Evolutionary conservation across 2,113 vertebrate species (phyloP).

Genomic region (Zingel zingel): DNA sequence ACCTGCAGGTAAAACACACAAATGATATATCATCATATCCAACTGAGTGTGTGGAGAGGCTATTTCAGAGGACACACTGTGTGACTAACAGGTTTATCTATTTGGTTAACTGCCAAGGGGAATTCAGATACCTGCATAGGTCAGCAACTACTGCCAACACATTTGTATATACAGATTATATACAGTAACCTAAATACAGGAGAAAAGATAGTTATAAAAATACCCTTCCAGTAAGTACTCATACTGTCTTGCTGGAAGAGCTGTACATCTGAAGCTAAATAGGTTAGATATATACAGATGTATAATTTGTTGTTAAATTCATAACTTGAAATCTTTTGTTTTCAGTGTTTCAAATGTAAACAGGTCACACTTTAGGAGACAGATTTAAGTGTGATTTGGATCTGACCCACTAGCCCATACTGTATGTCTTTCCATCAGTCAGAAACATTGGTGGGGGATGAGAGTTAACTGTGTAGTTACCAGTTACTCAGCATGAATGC

Average conservation of each 20-base stretch:
- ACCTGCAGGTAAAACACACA: neutral
- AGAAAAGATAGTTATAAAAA: neutral
- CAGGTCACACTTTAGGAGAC: neutral
- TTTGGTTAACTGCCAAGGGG: constrained; percentile 35
- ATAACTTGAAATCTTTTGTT: neutral
- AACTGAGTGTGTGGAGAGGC: neutral
- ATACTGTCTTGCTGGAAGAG: neutral
- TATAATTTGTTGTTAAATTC: neutral
- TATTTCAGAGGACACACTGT: neutral
- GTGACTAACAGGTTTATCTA: constrained; percentile 32
- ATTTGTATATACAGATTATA: neutral
- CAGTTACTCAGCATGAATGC: neutral
- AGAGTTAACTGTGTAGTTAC: neutral
- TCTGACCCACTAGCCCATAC: too few species aligned
- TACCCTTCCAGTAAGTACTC: neutral
- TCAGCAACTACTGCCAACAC: neutral
- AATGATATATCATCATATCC: neutral
- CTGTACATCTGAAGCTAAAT: too few species aligned
- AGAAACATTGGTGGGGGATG: neutral
- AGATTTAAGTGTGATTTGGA: neutral
- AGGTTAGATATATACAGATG: too few species aligned
- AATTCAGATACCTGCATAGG: neutral
- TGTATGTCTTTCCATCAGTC: neutral
- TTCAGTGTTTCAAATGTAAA: neutral
- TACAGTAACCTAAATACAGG: constrained; percentile 29